Evolutionary conservation across 2,113 vertebrate genomes (phyloP).

Genomic region (Pithys albifrons): DNA sequence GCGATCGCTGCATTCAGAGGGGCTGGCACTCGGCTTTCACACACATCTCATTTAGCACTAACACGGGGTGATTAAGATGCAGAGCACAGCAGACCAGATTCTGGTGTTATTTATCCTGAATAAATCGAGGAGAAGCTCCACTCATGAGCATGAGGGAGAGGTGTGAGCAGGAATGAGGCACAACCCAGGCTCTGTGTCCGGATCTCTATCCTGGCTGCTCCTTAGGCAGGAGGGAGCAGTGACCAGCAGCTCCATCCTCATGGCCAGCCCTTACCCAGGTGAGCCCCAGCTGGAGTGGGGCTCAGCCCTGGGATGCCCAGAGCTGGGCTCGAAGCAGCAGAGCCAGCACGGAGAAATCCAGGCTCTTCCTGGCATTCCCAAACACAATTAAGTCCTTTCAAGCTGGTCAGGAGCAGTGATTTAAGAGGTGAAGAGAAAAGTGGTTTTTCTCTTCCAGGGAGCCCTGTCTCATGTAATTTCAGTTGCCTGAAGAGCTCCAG

Average conservation of each 20-base stretch:
- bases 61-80: background rate
- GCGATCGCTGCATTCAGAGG: background rate
- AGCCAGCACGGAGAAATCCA: background rate
- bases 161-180: background rate
- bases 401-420: background rate
- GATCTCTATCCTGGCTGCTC: rapidly evolving
- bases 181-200: rapidly evolving
- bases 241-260: background rate
- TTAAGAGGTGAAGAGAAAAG: conserved; percentile 45
- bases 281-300: background rate
- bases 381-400: background rate
- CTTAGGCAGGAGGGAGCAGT: rapidly evolving
- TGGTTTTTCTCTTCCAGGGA: conserved; percentile 39
- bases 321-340: background rate
- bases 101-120: background rate
- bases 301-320: rapidly evolving
- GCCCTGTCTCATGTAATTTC: conserved; percentile 45
- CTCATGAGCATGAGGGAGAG: background rate
- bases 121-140: background rate
- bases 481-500: conserved; percentile 46
- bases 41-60: background rate
- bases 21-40: background rate
- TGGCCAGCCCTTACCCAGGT: rapidly evolving
- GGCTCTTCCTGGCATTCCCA: background rate
- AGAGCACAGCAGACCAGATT: background rate